phyloP scores from a whole-genome alignment of 2,113 vertebrate species.

The Cavia porcellus region DNA sequence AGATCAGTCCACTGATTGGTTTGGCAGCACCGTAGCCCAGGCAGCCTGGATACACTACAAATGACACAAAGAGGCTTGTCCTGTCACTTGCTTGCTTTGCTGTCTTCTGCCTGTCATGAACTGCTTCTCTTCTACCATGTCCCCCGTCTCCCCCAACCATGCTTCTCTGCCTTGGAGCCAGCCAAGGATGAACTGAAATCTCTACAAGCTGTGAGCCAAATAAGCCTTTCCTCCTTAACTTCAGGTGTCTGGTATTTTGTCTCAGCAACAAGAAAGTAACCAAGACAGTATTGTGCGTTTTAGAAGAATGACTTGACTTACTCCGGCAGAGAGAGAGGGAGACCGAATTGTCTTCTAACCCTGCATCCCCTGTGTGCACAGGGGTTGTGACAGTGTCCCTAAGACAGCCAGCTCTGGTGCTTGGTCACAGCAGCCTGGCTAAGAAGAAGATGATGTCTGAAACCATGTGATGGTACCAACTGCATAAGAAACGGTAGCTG shows the following conservation, averaged over 20 bases:
- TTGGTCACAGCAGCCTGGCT: not conserved
- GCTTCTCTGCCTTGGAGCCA: not conserved
- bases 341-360: not conserved
- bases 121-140: not conserved
- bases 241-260: not conserved
- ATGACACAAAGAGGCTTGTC: not conserved
- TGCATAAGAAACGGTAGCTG: not conserved
- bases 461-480: not conserved
- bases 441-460: not conserved
- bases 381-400: rapidly evolving
- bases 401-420: not conserved
- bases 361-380: not conserved
- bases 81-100: not conserved
- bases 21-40: not conserved
- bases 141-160: too few species aligned
- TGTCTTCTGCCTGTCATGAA: not conserved
- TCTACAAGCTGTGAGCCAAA: not conserved
- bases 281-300: not conserved
- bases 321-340: not conserved
- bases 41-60: not conserved
- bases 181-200: not conserved
- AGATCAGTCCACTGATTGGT: not conserved
- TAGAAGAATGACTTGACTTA: not conserved
- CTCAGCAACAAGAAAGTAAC: not conserved
- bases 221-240: not conserved